These are phyloP conservation scores for Tenebrosternarchus preto DNA, from an alignment of 2,113 vertebrate species.

Conservation along the genomic window DNA sequence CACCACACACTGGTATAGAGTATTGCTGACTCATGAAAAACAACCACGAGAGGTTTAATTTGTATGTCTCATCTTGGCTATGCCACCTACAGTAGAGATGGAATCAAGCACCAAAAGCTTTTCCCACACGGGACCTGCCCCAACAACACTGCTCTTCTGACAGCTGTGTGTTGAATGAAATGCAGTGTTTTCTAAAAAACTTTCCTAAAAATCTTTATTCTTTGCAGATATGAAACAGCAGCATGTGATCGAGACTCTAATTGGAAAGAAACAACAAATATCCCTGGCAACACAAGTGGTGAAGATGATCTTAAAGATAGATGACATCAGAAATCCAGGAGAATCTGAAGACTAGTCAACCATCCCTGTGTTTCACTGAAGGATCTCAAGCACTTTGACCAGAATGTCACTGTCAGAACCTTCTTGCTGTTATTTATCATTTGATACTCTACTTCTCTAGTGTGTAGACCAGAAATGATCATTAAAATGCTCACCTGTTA, in stretches of 20 bases:
- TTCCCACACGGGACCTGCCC: no score
- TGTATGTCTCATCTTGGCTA: no score
- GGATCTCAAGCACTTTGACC: slow-evolving; percentile 39
- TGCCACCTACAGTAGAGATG: no score
- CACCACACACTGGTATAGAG: no score
- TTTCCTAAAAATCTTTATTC: slow-evolving; percentile 20
- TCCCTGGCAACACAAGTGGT: slow-evolving; percentile 93
- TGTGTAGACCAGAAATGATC: slow-evolving; percentile 66
- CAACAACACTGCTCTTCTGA: no score
- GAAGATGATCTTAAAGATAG: slow-evolving; percentile 98
- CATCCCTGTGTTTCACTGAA: not conserved
- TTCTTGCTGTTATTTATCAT: slow-evolving; percentile 76
- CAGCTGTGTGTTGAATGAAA: no score
- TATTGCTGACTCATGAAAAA: no score
- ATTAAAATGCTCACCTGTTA: slow-evolving; percentile 72
- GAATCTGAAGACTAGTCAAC: slow-evolving; percentile 86
- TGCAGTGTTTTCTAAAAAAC: not conserved
- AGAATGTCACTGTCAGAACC: slow-evolving; percentile 51
- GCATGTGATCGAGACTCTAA: slow-evolving; percentile 95
- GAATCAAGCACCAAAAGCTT: no score
- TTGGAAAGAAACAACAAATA: slow-evolving; percentile 98
- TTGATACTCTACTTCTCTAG: slow-evolving; percentile 60
- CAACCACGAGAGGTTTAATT: no score
- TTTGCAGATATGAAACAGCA: slow-evolving; percentile 94
- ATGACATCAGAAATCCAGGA: slow-evolving; percentile 92